Base-by-base conservation (phyloP, 2,797 vertebrate species). In the Bradypus variegatus region DNA sequence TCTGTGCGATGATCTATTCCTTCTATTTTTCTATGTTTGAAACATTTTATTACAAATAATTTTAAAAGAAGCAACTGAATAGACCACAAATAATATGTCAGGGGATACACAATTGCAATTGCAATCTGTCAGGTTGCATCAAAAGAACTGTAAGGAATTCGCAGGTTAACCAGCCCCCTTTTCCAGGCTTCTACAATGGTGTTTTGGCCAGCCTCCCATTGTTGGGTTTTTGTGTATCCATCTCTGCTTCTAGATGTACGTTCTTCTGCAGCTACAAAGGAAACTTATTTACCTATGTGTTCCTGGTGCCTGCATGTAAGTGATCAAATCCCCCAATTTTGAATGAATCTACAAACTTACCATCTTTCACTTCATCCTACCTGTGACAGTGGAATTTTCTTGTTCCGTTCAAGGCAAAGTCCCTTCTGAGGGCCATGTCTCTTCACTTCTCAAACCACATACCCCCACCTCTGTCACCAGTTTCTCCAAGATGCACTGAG, bases 11-110 rank as follows among this genome's bases (percentile, higher is more conserved):
- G 87, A 60, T 76, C 33, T 86, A 82, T 73, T 85, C 48, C 14
- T 86, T 75, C 18, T 65, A 80, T 86, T 83, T 91, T 92, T 58
- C 73, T 89, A 10, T 88, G 23, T 88, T 83, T 78, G n/a, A 55
- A 69, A 88, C 25, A 72, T 60, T 69, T 87, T 86, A 50, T 33
- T 64, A 88, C 21, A 58, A 23, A 58, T 78, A 77, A 65, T 64
- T 60, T 75, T 78, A 86, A 33, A 9, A n/a, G 79, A 85, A 76
- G 55, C 36, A 31, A 53, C 19, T 41, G 27, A 81, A n/a, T 53
- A 67, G 58, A 75, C 38, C 6, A 25, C 12, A 80, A 6, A 23
- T n/a, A 82, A n/a, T 76, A 53, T 78, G 31, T 27, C 65, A 78
- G 55, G 48, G 16, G 31, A 7, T 58, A 45, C 3, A 45, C 41